These are phyloP conservation scores for Fragum whitleyi DNA, from an alignment of 2,888 invertebrate species.

Conservation along the genomic window DNA sequence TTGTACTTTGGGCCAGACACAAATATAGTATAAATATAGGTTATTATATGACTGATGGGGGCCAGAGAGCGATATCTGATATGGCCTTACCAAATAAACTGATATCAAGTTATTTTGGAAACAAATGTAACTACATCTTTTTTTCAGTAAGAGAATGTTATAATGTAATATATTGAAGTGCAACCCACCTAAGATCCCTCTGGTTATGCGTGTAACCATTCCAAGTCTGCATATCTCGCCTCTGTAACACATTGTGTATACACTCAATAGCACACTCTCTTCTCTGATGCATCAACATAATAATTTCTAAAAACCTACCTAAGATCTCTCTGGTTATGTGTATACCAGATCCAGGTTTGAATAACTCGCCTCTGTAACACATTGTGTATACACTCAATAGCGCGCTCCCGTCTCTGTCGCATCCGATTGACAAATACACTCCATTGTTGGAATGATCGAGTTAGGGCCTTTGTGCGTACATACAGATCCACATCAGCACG, in stretches of 20 bases:
- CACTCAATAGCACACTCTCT: conserved; percentile 68
- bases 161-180: too few relatives aligned
- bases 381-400: conserved; percentile 70
- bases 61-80: too few relatives aligned
- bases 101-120: too few relatives aligned
- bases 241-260: conserved; percentile 73
- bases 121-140: too few relatives aligned
- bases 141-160: too few relatives aligned
- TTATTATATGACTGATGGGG: too few relatives aligned
- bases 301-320: conserved; percentile 71
- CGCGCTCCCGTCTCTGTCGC: conserved; percentile 68
- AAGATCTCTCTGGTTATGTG: conserved; percentile 67
- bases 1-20: too few relatives aligned
- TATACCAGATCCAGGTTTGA: conserved; percentile 69
- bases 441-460: conserved; percentile 70
- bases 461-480: conserved; percentile 65
- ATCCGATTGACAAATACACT: conserved; percentile 67
- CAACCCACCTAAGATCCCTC: conserved; percentile 70
- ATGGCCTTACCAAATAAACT: too few relatives aligned
- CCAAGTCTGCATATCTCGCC: conserved; percentile 70
- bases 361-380: conserved; percentile 71
- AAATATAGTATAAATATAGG: too few relatives aligned
- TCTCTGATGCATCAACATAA: conserved; percentile 63
- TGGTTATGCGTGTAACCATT: conserved; percentile 66
- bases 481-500: conserved; percentile 63